A percentile compares a stretch with the other conserved stretches of the same genome.
phyloP scores from a whole-genome alignment of 23 tunicate genomes.

The Trididemnum nubilum region DNA sequence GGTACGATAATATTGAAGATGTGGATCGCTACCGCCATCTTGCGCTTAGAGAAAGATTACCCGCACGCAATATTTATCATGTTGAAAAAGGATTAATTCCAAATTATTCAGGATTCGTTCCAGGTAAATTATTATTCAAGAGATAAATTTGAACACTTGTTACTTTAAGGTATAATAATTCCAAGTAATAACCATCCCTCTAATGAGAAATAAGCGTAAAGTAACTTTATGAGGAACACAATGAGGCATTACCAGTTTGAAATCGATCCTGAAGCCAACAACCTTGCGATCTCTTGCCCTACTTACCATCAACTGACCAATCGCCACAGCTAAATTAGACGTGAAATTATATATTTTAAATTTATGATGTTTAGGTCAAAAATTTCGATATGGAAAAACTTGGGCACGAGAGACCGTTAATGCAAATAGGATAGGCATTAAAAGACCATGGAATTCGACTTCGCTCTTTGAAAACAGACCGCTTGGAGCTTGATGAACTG shows the following conservation, averaged over 20 bases:
- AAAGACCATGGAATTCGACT: slow-evolving; percentile 82
- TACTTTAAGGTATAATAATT: too few species aligned
- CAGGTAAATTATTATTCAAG: slow-evolving; percentile 61
- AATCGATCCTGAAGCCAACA: too few species aligned
- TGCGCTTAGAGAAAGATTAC: slow-evolving; percentile 58
- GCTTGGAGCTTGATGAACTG: slow-evolving; percentile 72
- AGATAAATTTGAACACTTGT: slow-evolving; percentile 77
- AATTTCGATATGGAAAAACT: slow-evolving; percentile 78
- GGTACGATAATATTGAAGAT: slow-evolving; percentile 71
- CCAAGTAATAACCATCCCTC: too few species aligned
- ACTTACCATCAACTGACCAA: too few species aligned
- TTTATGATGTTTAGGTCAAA: slow-evolving; percentile 71
- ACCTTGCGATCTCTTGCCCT: too few species aligned
- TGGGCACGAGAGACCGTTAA: slow-evolving; percentile 85
- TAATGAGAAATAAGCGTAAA: too few species aligned
- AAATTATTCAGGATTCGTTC: slow-evolving; percentile 82
- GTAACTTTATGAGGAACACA: too few species aligned
- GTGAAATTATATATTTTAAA: too few species aligned
- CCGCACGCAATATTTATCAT: slow-evolving; percentile 70
- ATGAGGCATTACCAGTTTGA: too few species aligned
- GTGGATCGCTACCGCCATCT: slow-evolving; percentile 58
- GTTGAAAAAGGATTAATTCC: slow-evolving; percentile 62
- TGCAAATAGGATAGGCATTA: slow-evolving; percentile 60
- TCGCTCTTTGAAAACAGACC: slow-evolving; percentile 87
- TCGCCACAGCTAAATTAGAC: too few species aligned